Conservation (phyloP, 2,113 vertebrate genomes). For the Sylvicapra grimmia region DNA sequence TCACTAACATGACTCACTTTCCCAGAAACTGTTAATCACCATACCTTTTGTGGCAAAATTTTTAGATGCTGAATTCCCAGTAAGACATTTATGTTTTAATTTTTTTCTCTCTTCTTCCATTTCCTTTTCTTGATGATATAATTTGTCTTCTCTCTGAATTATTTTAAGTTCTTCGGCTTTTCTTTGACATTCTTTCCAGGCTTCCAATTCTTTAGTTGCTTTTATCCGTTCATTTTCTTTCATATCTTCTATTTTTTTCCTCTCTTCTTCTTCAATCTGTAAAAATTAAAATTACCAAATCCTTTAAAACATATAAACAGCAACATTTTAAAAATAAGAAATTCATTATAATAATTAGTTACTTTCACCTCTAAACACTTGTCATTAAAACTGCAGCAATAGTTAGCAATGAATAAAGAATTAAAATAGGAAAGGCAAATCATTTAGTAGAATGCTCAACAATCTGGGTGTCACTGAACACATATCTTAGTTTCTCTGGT, state of each 20-base stretch:
- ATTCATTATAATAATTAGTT: not conserved
- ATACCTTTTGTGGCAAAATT: conserved; percentile 68
- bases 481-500: not conserved
- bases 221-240: conserved; percentile 86
- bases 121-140: conserved; percentile 36
- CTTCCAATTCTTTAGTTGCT: conserved; percentile 83
- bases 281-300: conserved; percentile 50
- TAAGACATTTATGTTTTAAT: not conserved
- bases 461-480: not conserved
- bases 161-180: conserved; percentile 68
- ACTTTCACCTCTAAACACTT: conserved; percentile 10
- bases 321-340: not conserved
- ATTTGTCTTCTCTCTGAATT: conserved; percentile 26
- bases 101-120: conserved; percentile 51
- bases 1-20: not conserved
- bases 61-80: conserved; percentile 28
- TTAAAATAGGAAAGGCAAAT: not conserved
- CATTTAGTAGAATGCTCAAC: not conserved
- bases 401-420: not conserved
- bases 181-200: conserved; percentile 82
- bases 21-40: not conserved
- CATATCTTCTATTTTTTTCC: conserved; percentile 84
- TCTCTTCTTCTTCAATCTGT: conserved; percentile 91
- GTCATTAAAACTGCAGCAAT: not conserved
- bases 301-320: not conserved